Percentiles rank a stretch among this genome's conserved stretches.
Conservation (phyloP, 2,888 invertebrate genomes). For the Petrolisthes cinctipes region DNA sequence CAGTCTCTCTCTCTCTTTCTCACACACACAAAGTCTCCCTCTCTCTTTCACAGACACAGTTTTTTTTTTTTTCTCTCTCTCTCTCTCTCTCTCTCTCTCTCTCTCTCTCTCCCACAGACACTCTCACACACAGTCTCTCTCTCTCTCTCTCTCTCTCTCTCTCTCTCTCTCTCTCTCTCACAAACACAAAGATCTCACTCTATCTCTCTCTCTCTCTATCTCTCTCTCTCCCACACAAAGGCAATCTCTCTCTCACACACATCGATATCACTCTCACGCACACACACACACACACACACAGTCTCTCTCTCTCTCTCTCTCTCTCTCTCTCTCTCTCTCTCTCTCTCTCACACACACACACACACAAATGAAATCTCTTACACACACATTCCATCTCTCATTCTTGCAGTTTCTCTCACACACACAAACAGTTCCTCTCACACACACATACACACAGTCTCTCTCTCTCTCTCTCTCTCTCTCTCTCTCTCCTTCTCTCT, state of each 20-base stretch:
- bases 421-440: not conserved
- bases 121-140: not conserved
- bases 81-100: not conserved
- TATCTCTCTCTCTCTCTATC: too few relatives aligned
- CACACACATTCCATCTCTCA: not conserved
- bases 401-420: constrained; percentile 2
- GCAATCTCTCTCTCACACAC: too few relatives aligned
- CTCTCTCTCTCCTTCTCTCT: not conserved
- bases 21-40: not conserved
- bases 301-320: constrained; percentile 6
- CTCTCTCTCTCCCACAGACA: not conserved
- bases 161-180: constrained; percentile 1
- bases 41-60: not conserved
- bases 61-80: not conserved
- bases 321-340: constrained; percentile 1
- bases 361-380: not conserved
- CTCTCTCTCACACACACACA: not conserved
- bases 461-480: constrained; percentile 7
- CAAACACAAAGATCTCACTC: too few relatives aligned
- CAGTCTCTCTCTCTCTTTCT: not conserved
- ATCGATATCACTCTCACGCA: too few relatives aligned
- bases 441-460: not conserved
- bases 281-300: too few relatives aligned
- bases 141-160: constrained; percentile 12
- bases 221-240: not conserved